Evolutionary conservation across 2,797 vertebrate genomes (phyloP).

Genomic region (Valencia hispanica): DNA sequence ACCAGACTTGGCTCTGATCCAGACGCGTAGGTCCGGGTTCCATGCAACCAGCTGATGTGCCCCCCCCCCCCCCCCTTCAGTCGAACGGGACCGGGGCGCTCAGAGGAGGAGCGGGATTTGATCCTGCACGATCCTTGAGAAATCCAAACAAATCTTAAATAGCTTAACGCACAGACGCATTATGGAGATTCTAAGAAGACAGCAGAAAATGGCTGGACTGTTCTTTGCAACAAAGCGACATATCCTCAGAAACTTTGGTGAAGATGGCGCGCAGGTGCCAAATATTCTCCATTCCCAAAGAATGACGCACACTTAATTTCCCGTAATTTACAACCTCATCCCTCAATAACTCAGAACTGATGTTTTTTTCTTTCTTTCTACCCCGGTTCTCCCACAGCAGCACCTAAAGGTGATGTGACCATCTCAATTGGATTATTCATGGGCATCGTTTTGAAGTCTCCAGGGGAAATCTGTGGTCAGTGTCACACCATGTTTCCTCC

Average conservation of each 20-base stretch:
- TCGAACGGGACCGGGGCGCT: neutral
- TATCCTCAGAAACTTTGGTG: neutral
- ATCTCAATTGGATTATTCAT: slow-evolving; percentile 74
- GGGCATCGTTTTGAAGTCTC: slow-evolving; percentile 71
- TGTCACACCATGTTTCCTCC: slow-evolving; percentile 74
- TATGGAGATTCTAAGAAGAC: neutral
- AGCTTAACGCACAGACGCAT: neutral
- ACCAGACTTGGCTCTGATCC: slow-evolving; percentile 78
- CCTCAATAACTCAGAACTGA: neutral
- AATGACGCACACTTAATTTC: slow-evolving; percentile 33
- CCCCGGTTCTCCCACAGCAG: slow-evolving; percentile 56
- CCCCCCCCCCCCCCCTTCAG: too few relatives aligned
- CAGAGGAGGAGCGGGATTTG: neutral
- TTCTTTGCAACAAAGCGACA: neutral
- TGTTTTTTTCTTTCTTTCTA: neutral
- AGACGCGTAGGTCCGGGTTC: slow-evolving; percentile 59
- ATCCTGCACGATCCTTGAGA: neutral
- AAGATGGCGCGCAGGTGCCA: slow-evolving; percentile 43
- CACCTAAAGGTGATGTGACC: slow-evolving; percentile 70
- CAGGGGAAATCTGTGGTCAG: slow-evolving; percentile 62
- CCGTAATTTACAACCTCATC: neutral
- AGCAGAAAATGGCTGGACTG: neutral
- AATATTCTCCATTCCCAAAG: slow-evolving; percentile 43
- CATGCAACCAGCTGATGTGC: slow-evolving; percentile 45
- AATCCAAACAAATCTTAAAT: neutral